Evolutionary conservation across 2,888 invertebrate species (phyloP), one percentile per base, ranked within the genome.

Genomic region (Uloborus plumipes): DNA sequence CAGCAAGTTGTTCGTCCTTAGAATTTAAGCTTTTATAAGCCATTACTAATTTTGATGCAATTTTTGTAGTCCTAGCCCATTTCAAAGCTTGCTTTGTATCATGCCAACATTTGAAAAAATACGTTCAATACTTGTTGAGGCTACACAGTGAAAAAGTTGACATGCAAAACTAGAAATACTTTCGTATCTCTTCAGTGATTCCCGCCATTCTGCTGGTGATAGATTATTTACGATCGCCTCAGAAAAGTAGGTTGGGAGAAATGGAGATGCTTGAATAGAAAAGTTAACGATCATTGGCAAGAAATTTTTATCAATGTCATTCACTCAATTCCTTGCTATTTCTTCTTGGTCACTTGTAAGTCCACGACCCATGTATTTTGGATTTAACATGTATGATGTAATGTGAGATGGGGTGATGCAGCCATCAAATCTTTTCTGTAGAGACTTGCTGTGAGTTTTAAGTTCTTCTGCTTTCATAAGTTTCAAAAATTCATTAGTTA

Each of bases 151-250:
- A n/a, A n/a, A n/a, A n/a, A n/a, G n/a, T n/a, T n/a, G n/a, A n/a
- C n/a, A n/a, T n/a, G n/a, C n/a, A 51, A 51, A 51, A 51, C 15
- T 13, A 13, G 51, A 51, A 51, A 51, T 51, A 15, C 51, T 51
- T 51, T 51, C 51, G 51, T 51, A 51, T 15, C 51, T 51, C 15
- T 51, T 51, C 51, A 51, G 51, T 51, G 51, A 51, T 51, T 51
- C 51, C 51, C 51, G 15, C 51, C 51, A 51, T 51, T 51, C 51
- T 51, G 51, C 51, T 51, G 51, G 51, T 51, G 51, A 51, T 51
- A 51, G 15, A 15, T 51, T 51, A 51, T 51, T n/a, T n/a, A n/a
- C n/a, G n/a, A n/a, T n/a, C n/a, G n/a, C n/a, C n/a, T n/a, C n/a
- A n/a, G n/a, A n/a, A 51, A 51, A 51, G 15, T 51, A 51, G 11